phyloP scores from a whole-genome alignment of 2,113 vertebrate genomes.

The Australoheros scitulus region DNA sequence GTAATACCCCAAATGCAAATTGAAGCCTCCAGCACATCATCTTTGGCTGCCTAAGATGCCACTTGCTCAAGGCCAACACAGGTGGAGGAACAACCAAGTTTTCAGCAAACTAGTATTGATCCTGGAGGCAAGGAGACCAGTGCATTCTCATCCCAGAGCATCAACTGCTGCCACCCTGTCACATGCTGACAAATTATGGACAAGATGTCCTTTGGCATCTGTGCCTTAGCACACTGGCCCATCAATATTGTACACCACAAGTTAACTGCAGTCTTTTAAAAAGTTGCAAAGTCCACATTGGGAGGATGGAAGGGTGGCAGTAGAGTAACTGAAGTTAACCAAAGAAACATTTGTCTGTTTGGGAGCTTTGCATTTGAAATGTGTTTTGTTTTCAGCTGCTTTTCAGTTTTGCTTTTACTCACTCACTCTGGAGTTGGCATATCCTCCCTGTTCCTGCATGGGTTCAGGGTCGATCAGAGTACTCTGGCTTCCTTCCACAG shows the following conservation, averaged over 20 bases:
- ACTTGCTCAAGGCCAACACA: neutral
- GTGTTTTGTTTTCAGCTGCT: neutral
- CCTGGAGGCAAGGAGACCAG: neutral
- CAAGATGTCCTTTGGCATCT: neutral
- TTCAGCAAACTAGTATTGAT: neutral
- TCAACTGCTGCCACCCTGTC: neutral
- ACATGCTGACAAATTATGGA: slow-evolving; percentile 5
- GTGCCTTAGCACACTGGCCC: neutral
- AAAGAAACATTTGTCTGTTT: neutral
- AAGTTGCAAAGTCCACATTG: neutral
- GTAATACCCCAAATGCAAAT: neutral
- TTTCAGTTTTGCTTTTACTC: neutral
- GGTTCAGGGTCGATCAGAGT: neutral
- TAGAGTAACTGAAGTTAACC: neutral
- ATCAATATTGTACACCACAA: neutral
- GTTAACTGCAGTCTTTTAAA: neutral
- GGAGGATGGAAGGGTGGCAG: neutral
- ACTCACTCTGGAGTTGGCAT: neutral
- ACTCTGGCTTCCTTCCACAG: neutral
- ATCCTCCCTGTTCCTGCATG: neutral
- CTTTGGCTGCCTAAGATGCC: neutral
- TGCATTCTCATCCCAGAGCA: neutral
- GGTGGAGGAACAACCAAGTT: neutral
- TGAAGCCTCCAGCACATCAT: neutral
- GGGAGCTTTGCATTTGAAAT: neutral